phyloP scores from a whole-genome alignment of 2,888 invertebrate species.

The Callinectes sapidus region DNA sequence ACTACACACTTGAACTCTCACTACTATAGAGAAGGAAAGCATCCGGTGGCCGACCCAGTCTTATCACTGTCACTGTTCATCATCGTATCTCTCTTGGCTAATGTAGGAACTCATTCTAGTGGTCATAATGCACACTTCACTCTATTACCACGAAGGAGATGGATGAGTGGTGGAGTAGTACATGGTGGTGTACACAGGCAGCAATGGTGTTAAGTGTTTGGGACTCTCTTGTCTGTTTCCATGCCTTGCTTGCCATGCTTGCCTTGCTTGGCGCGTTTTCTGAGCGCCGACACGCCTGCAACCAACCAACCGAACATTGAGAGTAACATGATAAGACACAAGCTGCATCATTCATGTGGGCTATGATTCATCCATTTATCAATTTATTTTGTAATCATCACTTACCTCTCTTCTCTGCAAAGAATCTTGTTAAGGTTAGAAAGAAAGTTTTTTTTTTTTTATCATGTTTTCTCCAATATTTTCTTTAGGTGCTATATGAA shows the following conservation, averaged over 20 bases:
- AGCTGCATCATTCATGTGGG: not conserved
- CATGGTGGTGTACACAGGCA: not conserved
- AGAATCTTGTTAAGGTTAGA: not conserved
- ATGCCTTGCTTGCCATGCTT: constrained; percentile 40
- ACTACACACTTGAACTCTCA: not conserved
- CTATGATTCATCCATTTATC: not conserved
- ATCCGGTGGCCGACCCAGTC: not conserved
- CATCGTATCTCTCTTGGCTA: not conserved
- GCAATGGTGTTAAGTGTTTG: not conserved
- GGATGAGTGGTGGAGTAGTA: not conserved
- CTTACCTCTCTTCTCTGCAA: not conserved
- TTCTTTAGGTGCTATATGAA: not conserved
- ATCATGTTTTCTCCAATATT: not conserved
- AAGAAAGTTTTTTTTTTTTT: not conserved
- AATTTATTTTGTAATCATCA: too few relatives aligned
- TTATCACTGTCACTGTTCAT: not conserved
- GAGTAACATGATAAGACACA: not conserved
- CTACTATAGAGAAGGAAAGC: not conserved
- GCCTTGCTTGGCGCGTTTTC: constrained; percentile 47
- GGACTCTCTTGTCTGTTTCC: not conserved
- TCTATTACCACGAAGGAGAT: not conserved
- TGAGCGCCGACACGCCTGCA: constrained; percentile 50
- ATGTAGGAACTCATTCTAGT: not conserved
- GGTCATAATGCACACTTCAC: not conserved
- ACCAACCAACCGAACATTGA: not conserved